Evolutionary conservation across 2,888 invertebrate genomes (phyloP).

Genomic region (Cantharis nigra): DNA sequence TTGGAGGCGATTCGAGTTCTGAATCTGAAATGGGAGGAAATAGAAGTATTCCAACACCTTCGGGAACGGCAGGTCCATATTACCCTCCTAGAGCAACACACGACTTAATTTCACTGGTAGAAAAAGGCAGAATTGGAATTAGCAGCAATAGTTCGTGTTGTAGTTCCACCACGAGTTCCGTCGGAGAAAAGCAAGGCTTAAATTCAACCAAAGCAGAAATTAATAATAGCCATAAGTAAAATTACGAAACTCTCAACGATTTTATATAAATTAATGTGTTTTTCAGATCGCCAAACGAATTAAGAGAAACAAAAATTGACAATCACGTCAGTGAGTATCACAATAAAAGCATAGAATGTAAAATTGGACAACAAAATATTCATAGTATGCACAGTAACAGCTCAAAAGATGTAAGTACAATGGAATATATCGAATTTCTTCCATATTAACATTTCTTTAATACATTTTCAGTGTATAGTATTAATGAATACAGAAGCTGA

Average conservation of each 20-base stretch:
- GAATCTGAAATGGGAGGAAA: constrained; percentile 68
- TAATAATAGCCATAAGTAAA: constrained; percentile 28
- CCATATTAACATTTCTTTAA: background rate
- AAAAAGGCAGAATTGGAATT: constrained; percentile 58
- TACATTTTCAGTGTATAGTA: constrained; percentile 57
- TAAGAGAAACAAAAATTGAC: constrained; percentile 71
- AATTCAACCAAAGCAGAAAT: constrained; percentile 47
- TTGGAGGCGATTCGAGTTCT: constrained; percentile 70
- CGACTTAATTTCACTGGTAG: constrained; percentile 59
- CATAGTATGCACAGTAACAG: constrained; percentile 64
- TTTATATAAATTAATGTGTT: background rate
- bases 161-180: constrained; percentile 62
- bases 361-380: constrained; percentile 41
- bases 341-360: constrained; percentile 45
- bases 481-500: constrained; percentile 55
- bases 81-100: constrained; percentile 47
- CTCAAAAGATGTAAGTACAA: constrained; percentile 66
- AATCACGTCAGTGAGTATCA: constrained; percentile 53
- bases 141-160: constrained; percentile 59
- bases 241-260: background rate
- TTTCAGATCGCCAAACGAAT: constrained; percentile 40
- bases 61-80: constrained; percentile 57
- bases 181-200: constrained; percentile 49
- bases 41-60: constrained; percentile 37
- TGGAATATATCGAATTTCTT: background rate